Percentiles rank a stretch among this genome's conserved stretches.
Conservation (phyloP, 2,888 invertebrate species). For the Schizotus pectinicornis region DNA sequence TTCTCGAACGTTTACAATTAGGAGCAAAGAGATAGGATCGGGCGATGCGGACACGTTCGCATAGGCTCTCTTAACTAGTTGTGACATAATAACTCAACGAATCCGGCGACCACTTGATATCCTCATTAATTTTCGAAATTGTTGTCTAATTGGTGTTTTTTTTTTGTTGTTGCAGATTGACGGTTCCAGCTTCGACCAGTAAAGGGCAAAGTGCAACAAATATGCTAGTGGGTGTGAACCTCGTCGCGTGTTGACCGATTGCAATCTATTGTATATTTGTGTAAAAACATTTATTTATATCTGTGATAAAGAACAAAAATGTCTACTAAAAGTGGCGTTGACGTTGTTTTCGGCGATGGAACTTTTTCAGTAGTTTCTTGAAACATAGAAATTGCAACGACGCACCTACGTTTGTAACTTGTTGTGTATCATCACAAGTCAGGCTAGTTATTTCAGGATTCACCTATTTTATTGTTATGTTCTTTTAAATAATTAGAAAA, state of each 20-base stretch:
- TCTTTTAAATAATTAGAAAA: slow-evolving; percentile 50
- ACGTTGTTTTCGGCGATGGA: slow-evolving; percentile 46
- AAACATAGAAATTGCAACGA: slow-evolving; percentile 34
- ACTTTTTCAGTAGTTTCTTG: slow-evolving; percentile 41
- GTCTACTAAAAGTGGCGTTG: slow-evolving; percentile 36
- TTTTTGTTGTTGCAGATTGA: slow-evolving; percentile 42
- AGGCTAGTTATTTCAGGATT: slow-evolving; percentile 42
- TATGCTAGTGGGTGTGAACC: slow-evolving; percentile 36
- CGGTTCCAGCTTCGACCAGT: slow-evolving; percentile 27
- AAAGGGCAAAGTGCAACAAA: slow-evolving; percentile 58
- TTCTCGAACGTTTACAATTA: slow-evolving; percentile 36
- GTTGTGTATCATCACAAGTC: slow-evolving; percentile 42
- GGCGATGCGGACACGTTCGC: slow-evolving; percentile 26
- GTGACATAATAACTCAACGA: slow-evolving; percentile 39
- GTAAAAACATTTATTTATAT: slow-evolving; percentile 61
- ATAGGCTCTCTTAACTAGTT: slow-evolving; percentile 25
- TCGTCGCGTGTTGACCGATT: slow-evolving; percentile 40
- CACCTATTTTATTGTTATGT: slow-evolving; percentile 54
- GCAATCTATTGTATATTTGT: slow-evolving; percentile 58
- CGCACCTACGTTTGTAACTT: slow-evolving; percentile 41
- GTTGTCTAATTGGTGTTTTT: slow-evolving; percentile 16
- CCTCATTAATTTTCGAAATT: background rate
- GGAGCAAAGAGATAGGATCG: slow-evolving; percentile 22
- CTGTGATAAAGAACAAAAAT: slow-evolving; percentile 59
- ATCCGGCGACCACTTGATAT: slow-evolving; percentile 14